phyloP scores from a whole-genome alignment of 1,140 invertebrate species.

The Drosophila ogumai region DNA sequence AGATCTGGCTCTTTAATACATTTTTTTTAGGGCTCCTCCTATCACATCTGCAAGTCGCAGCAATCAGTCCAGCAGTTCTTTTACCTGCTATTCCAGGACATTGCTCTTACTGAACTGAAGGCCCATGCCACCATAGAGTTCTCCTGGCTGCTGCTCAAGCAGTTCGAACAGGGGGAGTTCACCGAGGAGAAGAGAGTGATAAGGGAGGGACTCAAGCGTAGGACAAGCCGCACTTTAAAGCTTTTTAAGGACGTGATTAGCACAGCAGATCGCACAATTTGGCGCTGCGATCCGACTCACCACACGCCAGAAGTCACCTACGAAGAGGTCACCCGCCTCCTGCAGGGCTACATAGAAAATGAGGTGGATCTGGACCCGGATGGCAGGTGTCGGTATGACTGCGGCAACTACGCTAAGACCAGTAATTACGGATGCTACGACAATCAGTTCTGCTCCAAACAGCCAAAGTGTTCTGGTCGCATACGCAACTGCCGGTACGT shows the following conservation, averaged over 20 bases:
- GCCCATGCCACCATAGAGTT: neutral
- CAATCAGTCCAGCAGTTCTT: slow-evolving; percentile 1
- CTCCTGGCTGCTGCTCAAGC: slow-evolving; percentile 3
- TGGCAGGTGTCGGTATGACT: slow-evolving; percentile 91
- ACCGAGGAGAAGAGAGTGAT: neutral
- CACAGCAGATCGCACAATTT: slow-evolving; percentile 88
- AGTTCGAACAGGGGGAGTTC: neutral
- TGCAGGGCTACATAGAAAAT: slow-evolving; percentile 95
- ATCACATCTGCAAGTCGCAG: neutral
- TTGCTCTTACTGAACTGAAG: neutral
- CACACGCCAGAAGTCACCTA: slow-evolving; percentile 87
- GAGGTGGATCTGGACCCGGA: slow-evolving; percentile 93
- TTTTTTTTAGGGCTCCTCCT: neutral
- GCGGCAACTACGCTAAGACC: slow-evolving; percentile 88
- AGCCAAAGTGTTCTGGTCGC: slow-evolving; percentile 89
- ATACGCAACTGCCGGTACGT: slow-evolving; percentile 91
- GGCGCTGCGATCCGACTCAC: slow-evolving; percentile 90
- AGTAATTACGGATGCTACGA: slow-evolving; percentile 86
- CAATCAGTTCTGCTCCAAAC: slow-evolving; percentile 88
- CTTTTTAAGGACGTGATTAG: neutral
- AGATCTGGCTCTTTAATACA: neutral
- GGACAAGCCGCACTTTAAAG: neutral
- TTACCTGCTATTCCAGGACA: neutral
- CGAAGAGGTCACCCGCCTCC: slow-evolving; percentile 90
- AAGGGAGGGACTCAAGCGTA: neutral